Evolutionary conservation across 2,797 vertebrate genomes (phyloP).

Genomic region (Bufotes viridis): DNA sequence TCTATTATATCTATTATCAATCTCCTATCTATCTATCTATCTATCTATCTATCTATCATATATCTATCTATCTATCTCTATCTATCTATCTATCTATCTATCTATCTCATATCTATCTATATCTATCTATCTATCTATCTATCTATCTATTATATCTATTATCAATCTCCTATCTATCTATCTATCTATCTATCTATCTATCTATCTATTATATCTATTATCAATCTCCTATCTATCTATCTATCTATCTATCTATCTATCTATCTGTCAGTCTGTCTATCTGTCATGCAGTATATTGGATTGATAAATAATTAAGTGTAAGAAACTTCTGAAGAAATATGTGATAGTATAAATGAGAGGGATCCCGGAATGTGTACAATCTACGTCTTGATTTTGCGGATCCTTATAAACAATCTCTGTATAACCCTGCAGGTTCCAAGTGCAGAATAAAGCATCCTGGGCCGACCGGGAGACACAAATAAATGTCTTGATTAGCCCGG

Average conservation of each 20-base stretch:
- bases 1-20: no score
- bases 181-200: background rate
- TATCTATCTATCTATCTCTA: no score
- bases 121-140: no score
- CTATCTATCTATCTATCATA: no score
- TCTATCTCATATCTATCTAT: no score
- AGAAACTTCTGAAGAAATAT: background rate
- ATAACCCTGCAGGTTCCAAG: background rate
- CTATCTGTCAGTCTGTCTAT: background rate
- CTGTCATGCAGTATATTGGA: background rate
- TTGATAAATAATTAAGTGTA: background rate
- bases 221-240: background rate
- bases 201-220: background rate
- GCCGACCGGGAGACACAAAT: constrained; percentile 39
- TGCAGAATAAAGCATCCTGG: constrained; percentile 11
- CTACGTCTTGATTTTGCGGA: background rate
- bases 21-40: no score
- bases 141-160: no score
- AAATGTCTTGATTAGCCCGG: constrained; percentile 47
- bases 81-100: no score
- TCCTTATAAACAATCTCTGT: background rate
- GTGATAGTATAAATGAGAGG: background rate
- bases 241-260: background rate
- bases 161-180: no score
- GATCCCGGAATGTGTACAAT: background rate